Evolutionary conservation across 2,797 vertebrate species (phyloP).

Genomic region (Knipowitschia caucasica): DNA sequence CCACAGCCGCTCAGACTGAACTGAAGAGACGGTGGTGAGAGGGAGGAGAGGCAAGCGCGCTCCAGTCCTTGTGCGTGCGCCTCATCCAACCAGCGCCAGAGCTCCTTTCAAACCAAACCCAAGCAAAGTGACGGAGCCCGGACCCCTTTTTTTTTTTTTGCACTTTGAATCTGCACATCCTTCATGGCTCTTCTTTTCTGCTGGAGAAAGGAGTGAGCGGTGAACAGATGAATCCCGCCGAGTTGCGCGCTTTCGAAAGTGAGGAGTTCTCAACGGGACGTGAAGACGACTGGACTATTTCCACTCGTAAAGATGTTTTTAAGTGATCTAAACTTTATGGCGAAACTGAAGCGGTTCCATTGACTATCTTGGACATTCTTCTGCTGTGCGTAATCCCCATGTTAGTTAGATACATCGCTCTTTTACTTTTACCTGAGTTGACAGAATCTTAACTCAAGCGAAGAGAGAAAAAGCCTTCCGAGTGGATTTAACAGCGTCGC

Average conservation of each 20-base stretch:
- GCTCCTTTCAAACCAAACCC: slow-evolving; percentile 36
- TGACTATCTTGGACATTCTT: slow-evolving; percentile 33
- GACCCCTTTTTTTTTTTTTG: slow-evolving; percentile 3
- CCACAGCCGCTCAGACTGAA: slow-evolving; percentile 44
- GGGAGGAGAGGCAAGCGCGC: slow-evolving; percentile 46
- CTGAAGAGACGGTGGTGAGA: slow-evolving; percentile 15
- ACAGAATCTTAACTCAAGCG: slow-evolving; percentile 47
- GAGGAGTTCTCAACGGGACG: slow-evolving; percentile 33
- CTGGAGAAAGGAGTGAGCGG: slow-evolving; percentile 18
- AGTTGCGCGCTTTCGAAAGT: slow-evolving; percentile 48
- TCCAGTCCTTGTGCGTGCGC: slow-evolving; percentile 67
- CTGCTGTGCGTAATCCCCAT: not conserved
- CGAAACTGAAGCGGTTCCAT: slow-evolving; percentile 7
- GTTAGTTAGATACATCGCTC: slow-evolving; percentile 29
- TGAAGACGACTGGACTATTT: slow-evolving; percentile 37
- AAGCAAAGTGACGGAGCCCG: slow-evolving; percentile 32
- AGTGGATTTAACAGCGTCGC: slow-evolving; percentile 52
- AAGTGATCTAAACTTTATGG: slow-evolving; percentile 48
- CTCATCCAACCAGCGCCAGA: slow-evolving; percentile 61
- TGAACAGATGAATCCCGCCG: slow-evolving; percentile 58
- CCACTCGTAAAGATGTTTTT: slow-evolving; percentile 45
- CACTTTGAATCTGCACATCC: slow-evolving; percentile 9
- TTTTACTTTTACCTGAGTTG: slow-evolving; percentile 46
- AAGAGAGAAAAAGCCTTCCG: slow-evolving; percentile 10
- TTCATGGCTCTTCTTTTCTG: slow-evolving; percentile 2